Conservation (phyloP, 2,113 vertebrate species). For the Sprattus sprattus region DNA sequence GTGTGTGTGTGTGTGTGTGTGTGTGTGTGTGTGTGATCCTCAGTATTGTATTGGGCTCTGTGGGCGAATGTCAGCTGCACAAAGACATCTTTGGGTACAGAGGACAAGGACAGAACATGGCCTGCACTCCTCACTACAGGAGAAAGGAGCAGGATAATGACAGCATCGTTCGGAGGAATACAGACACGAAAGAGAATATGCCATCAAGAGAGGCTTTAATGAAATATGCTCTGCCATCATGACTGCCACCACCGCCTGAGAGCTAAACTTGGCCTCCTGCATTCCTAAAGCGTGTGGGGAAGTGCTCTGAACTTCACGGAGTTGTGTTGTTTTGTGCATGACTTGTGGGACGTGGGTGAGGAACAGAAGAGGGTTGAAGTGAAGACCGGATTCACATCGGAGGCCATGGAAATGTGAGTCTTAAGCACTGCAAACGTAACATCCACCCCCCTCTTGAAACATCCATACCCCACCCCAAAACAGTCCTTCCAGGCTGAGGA, state of each 20-base stretch:
- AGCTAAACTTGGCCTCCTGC: neutral
- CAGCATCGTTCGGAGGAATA: neutral
- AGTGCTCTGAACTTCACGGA: neutral
- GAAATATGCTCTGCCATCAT: slow-evolving; percentile 14
- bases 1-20: neutral
- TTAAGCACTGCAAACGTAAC: neutral
- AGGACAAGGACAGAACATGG: slow-evolving; percentile 6
- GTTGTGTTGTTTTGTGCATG: neutral
- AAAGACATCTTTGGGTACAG: neutral
- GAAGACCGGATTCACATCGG: neutral
- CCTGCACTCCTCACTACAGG: neutral
- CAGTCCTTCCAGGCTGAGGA: neutral
- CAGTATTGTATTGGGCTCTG: neutral
- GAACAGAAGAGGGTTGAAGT: neutral
- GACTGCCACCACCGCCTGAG: neutral
- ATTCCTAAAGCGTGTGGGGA: neutral
- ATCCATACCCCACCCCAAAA: neutral
- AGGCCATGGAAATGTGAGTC: neutral
- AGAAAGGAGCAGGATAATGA: neutral
- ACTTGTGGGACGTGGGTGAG: neutral
- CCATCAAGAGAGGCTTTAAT: slow-evolving; percentile 3
- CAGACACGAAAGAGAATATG: slow-evolving; percentile 3
- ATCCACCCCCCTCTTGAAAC: neutral
- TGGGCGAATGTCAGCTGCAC: neutral
- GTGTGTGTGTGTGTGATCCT: slow-evolving; percentile 5